Percentiles rank a stretch among this genome's conserved stretches.
phyloP scores from a whole-genome alignment of 2,113 vertebrate species.

The Dolichallabes microphthalmus region DNA sequence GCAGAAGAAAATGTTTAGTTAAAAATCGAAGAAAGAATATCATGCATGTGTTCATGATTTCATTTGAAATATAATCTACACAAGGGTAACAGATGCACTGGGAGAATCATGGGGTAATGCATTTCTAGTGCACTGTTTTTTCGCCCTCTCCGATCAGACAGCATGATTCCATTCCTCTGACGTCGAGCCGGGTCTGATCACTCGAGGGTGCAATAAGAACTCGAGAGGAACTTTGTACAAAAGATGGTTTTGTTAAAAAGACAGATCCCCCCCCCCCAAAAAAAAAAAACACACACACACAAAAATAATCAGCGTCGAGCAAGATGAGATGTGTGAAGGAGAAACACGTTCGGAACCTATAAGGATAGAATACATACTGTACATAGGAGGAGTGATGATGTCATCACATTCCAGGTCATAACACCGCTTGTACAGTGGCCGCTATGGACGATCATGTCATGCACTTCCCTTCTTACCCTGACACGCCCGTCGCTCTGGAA shows the following conservation, averaged over 20 bases:
- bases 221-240: not conserved
- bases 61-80: not conserved
- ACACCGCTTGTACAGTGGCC: too few species aligned
- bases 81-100: not conserved
- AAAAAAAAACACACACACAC: not conserved
- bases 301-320: not conserved
- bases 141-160: not conserved
- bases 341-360: not conserved
- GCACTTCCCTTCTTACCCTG: too few species aligned
- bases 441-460: too few species aligned
- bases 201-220: slow-evolving; percentile 13
- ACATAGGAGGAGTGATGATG: not conserved
- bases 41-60: not conserved
- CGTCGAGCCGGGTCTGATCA: slow-evolving; percentile 11
- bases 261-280: not conserved
- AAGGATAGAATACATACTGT: not conserved
- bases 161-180: slow-evolving; percentile 8
- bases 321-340: not conserved
- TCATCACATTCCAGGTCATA: not conserved
- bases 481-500: too few species aligned
- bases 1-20: not conserved
- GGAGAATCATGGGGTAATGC: not conserved
- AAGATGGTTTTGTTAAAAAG: not conserved
- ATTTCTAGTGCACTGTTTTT: not conserved
- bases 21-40: not conserved